Evolutionary conservation across 2,797 vertebrate species (phyloP), one percentile per base, ranked within the genome.

Genomic region (Phoxinus dragarum): DNA sequence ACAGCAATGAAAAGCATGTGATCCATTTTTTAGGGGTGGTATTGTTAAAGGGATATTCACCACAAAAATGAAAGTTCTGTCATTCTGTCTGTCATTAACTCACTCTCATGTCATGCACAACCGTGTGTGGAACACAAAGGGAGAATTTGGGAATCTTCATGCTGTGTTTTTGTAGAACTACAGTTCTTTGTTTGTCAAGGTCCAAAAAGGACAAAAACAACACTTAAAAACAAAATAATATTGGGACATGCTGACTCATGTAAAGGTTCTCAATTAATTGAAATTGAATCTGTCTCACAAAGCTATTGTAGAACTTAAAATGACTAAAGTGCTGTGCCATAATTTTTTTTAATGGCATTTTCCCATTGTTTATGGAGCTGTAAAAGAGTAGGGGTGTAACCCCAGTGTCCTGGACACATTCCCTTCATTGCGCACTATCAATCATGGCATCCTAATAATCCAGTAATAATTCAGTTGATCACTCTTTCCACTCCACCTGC

Each of bases 21-120:
- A 69, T 85, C 12, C 5, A 38, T 80, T 84, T 61, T 0, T 17
- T 17, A 47, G 8, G n/a, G 38, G 59, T 74, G 44, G 52, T 73
- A 31, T 75, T 67, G 44, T 73, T 78, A 82, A 79, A 85, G 42
- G 19, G 14, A 21, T 64, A 34, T 42, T n/a, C 42, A 38, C 17
- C 2, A 47, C 47, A 16, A 34, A 14, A 56, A 68, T 42, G 0
- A 21, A 40, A 49, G 4, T 72, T 72, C 40, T 72, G 66, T 61
- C 42, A 44, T 11, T 44, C 40, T 42, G 9, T 42, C 42, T 17
- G 3, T 71, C 12, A 38, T 77, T 54, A 44, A 56, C 49, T 42
- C 6, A 11, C 21, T 6, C 16, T 67, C 9, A n/a, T 71, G 40
- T 38, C 52, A 19, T 72, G 61, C 66, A 61, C 31, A 67, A 54